Conservation (phyloP, 2,113 vertebrate genomes). For the Arothron firmamentum region DNA sequence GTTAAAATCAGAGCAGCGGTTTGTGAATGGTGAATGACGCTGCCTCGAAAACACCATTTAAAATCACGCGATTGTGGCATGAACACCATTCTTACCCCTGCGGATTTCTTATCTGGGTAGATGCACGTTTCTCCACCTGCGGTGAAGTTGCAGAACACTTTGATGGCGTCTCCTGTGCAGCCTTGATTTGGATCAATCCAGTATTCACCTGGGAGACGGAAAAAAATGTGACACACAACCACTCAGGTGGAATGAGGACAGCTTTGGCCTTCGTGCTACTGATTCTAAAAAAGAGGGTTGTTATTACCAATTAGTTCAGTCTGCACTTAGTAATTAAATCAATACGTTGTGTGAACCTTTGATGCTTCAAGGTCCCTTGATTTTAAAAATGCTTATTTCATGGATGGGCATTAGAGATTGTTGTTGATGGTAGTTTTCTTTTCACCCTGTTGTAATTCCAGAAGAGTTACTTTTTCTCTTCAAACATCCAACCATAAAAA, state of each 20-base stretch:
- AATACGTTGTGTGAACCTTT: no score
- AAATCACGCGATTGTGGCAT: not conserved
- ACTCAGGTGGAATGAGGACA: not conserved
- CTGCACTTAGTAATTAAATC: no score
- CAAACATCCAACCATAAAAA: no score
- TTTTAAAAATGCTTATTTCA: no score
- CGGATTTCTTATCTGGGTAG: constrained; percentile 93
- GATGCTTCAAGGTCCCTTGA: no score
- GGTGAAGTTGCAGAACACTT: constrained; percentile 97
- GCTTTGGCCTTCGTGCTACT: not conserved
- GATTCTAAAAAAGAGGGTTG: not conserved
- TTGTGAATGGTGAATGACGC: not conserved
- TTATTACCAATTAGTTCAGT: no score
- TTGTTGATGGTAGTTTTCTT: no score
- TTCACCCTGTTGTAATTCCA: no score
- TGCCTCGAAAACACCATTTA: not conserved
- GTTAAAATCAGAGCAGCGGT: not conserved
- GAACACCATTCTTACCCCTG: constrained; percentile 80
- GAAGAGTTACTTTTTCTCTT: no score
- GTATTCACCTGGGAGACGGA: constrained; percentile 81
- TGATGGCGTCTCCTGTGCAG: constrained; percentile 91
- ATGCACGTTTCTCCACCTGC: constrained; percentile 95
- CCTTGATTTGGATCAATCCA: constrained; percentile 99
- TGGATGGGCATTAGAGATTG: no score
- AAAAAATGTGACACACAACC: constrained; percentile 9